Base-by-base conservation (phyloP, 2,113 vertebrate genomes). In the Xiphias gladius region DNA sequence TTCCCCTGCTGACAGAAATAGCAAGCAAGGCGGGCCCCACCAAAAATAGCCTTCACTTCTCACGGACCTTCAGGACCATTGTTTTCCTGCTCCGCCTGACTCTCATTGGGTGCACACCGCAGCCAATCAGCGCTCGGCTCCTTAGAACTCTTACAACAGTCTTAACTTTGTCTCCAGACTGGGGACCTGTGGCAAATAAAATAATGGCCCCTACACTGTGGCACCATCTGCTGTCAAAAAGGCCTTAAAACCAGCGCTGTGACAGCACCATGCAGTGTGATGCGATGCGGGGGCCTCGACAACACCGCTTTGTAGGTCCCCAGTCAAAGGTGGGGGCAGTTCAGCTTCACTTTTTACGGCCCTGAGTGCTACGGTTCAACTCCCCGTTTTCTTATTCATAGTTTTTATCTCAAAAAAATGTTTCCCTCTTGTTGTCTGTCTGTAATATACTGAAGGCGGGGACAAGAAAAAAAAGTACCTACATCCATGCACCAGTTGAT, bases 21-120 rank as follows among this genome's bases (percentile, higher is more conserved):
- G 95, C 88, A 84, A 80, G 88, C 80, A 11, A 91, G 95, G 95
- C 94, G 95, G 94, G 85, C 63, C 69, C 87, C 89, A 91, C 95
- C 94, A 92, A 95, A 96, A 96, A 96, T 96, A 96, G 94, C 86
- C 83, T 84, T 68, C 91, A 92, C 92, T 94, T 92, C 86, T 91
- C 92, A 80, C 86, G 74, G 74, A 86, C 86, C 88, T 89, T 79
- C 79, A 79, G 73, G 63, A 87, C 88, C 85, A 93, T 94, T 94
- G 93, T 95, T 91, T 92, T 65, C 76, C 76, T 17, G 82, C 85
- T 22, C 64, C 30, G 75, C 39, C 74, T 68, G 48, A 28, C 71
- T 88, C 77, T 75, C 39, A 90, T 87, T 92, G 89, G 73, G 73
- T 78, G 80, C 66, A 26, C 65, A 22, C 61, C 39, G 71, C 77